Conservation (phyloP, 2,113 vertebrate species). For the Pteruthius melanotis region DNA sequence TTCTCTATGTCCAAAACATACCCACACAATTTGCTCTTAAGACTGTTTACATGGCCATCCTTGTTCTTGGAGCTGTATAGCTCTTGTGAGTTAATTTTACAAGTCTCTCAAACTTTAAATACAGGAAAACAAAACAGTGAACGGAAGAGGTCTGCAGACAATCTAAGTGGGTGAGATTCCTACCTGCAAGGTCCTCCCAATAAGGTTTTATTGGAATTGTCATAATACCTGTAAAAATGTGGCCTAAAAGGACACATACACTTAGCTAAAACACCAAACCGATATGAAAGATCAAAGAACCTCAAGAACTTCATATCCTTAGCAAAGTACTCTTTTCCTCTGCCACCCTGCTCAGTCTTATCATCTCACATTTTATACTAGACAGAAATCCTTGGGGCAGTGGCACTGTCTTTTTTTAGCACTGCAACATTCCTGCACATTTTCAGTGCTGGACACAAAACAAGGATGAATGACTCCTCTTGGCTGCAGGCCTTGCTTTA, state of each 20-base stretch:
- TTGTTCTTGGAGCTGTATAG: background rate
- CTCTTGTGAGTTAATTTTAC: background rate
- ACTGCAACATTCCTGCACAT: slow-evolving; percentile 30
- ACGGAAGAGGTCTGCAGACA: background rate
- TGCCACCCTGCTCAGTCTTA: background rate
- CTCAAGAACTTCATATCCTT: background rate
- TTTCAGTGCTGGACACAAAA: slow-evolving; percentile 58
- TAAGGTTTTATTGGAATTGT: background rate
- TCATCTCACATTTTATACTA: background rate
- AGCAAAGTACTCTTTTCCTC: background rate
- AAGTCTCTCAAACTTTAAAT: background rate
- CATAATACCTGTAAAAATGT: background rate
- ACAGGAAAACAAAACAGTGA: background rate
- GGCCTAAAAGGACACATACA: background rate
- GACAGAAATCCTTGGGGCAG: slow-evolving; percentile 10
- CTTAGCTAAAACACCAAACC: background rate
- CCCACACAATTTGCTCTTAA: background rate
- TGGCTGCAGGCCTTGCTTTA: slow-evolving; percentile 47
- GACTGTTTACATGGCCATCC: background rate
- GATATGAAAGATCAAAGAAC: background rate
- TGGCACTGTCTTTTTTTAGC: slow-evolving; percentile 8
- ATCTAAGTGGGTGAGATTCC: background rate
- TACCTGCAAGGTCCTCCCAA: background rate
- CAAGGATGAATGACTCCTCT: slow-evolving; percentile 38
- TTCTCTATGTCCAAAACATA: background rate